Evolutionary conservation across 1,140 invertebrate genomes (phyloP).

Genomic region (Drosophila prosaltans): DNA sequence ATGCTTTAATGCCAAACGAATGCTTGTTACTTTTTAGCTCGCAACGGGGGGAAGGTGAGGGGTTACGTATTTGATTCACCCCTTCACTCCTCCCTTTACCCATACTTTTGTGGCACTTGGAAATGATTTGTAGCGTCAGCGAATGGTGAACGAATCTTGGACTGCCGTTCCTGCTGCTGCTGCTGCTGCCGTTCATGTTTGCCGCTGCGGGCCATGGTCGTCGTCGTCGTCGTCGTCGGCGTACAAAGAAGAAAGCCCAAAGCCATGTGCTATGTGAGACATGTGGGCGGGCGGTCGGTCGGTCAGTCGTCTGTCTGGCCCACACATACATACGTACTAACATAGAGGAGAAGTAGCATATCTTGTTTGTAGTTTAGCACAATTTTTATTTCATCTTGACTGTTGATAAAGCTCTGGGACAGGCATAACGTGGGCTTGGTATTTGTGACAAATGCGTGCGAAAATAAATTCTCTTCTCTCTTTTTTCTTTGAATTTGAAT

Average conservation of each 20-base stretch:
- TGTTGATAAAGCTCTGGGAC: constrained; percentile 61
- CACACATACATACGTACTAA: not conserved
- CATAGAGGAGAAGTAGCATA: constrained; percentile 34
- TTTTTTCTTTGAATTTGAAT: constrained; percentile 15
- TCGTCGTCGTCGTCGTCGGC: constrained; percentile 42
- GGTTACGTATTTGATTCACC: constrained; percentile 24
- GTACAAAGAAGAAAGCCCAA: constrained; percentile 42
- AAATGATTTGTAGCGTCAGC: constrained; percentile 76
- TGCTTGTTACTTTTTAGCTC: constrained; percentile 17
- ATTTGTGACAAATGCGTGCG: constrained; percentile 68
- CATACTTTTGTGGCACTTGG: constrained; percentile 63
- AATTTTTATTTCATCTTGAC: constrained; percentile 73
- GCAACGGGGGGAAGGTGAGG: constrained; percentile 39
- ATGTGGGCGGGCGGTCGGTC: constrained; percentile 52
- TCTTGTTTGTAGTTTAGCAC: constrained; percentile 79
- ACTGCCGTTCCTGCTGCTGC: constrained; percentile 29
- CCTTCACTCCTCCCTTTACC: not conserved
- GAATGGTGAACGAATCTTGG: constrained; percentile 54
- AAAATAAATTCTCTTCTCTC: constrained; percentile 65
- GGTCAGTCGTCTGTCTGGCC: constrained; percentile 3
- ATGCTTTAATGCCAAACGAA: constrained; percentile 56
- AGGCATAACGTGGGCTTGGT: constrained; percentile 55
- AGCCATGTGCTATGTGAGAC: constrained; percentile 36
- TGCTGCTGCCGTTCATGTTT: constrained; percentile 17
- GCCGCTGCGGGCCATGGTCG: constrained; percentile 21